These are phyloP conservation scores for Leiothrix lutea DNA, from an alignment of 2,113 vertebrate species.

Conservation along the genomic window DNA sequence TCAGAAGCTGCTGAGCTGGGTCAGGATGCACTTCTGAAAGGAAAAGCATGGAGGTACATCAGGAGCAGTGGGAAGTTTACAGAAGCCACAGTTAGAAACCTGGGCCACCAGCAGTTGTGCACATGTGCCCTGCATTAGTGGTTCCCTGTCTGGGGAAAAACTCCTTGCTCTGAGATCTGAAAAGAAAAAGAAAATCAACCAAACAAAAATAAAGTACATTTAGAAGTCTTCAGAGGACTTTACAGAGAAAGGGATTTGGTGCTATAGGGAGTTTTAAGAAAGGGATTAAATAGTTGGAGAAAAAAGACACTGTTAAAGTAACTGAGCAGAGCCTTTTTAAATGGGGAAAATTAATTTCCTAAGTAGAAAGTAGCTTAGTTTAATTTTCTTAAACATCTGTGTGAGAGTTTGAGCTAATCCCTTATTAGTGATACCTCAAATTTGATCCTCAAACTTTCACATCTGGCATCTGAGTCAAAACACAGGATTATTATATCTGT, in stretches of 20 bases:
- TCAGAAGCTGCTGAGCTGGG: background rate
- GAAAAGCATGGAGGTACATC: background rate
- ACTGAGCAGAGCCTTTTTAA: background rate
- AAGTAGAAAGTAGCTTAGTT: background rate
- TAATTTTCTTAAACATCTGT: background rate
- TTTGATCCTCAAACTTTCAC: background rate
- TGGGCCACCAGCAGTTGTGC: background rate
- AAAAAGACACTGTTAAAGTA: background rate
- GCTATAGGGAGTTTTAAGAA: background rate
- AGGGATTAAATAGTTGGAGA: background rate
- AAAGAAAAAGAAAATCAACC: background rate
- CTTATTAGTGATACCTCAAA: background rate
- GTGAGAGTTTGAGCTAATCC: background rate
- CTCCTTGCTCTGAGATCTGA: background rate
- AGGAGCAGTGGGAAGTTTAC: background rate
- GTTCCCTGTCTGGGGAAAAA: background rate
- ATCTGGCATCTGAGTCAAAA: fast-evolving
- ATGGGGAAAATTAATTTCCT: background rate
- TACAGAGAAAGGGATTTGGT: background rate
- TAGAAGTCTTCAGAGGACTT: background rate
- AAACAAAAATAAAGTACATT: background rate
- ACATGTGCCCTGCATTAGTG: fast-evolving
- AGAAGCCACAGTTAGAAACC: background rate
- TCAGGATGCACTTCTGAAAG: background rate
- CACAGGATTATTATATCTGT: background rate